These are phyloP conservation scores for Dendrocopos noguchii DNA, from an alignment of 2,113 vertebrate genomes.

Conservation along the genomic window DNA sequence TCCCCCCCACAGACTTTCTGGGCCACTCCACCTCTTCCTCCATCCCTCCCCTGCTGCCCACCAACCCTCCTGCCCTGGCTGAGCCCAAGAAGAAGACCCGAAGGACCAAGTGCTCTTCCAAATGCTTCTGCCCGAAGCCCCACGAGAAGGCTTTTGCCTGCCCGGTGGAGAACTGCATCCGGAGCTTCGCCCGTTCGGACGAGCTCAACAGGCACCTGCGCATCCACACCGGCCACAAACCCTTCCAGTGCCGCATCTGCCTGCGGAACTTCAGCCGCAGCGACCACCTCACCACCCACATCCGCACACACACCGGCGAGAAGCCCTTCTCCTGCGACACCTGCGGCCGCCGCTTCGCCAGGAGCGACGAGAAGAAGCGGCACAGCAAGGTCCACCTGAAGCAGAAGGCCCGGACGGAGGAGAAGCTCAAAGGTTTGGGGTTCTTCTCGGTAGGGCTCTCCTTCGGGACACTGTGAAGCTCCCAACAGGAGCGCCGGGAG, in stretches of 20 bases:
- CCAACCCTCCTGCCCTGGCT: slow-evolving; percentile 70
- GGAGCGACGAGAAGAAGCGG: slow-evolving; percentile 93
- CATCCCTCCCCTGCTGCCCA: slow-evolving; percentile 77
- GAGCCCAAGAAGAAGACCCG: slow-evolving; percentile 82
- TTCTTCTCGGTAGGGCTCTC: slow-evolving; percentile 81
- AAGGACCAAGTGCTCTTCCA: slow-evolving; percentile 83
- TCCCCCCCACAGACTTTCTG: slow-evolving; percentile 79
- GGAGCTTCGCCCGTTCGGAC: slow-evolving; percentile 95
- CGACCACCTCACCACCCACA: slow-evolving; percentile 97
- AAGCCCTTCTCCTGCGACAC: slow-evolving; percentile 97
- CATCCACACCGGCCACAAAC: slow-evolving; percentile 97
- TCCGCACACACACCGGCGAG: slow-evolving; percentile 96
- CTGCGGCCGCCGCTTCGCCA: slow-evolving; percentile 93
- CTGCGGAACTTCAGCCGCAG: slow-evolving; percentile 97
- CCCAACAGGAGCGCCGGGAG: rapidly evolving
- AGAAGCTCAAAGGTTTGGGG: slow-evolving; percentile 87
- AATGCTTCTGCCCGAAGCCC: slow-evolving; percentile 87
- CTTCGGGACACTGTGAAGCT: slow-evolving; percentile 68
- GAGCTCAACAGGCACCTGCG: slow-evolving; percentile 97
- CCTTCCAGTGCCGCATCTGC: slow-evolving; percentile 98
- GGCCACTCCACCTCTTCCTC: slow-evolving; percentile 71
- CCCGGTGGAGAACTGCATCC: slow-evolving; percentile 92
- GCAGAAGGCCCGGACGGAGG: slow-evolving; percentile 94
- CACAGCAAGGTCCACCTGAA: slow-evolving; percentile 96
- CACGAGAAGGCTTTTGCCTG: slow-evolving; percentile 96